Evolutionary conservation across 2,888 invertebrate species (phyloP).

Genomic region (Epirrhoe alternata): DNA sequence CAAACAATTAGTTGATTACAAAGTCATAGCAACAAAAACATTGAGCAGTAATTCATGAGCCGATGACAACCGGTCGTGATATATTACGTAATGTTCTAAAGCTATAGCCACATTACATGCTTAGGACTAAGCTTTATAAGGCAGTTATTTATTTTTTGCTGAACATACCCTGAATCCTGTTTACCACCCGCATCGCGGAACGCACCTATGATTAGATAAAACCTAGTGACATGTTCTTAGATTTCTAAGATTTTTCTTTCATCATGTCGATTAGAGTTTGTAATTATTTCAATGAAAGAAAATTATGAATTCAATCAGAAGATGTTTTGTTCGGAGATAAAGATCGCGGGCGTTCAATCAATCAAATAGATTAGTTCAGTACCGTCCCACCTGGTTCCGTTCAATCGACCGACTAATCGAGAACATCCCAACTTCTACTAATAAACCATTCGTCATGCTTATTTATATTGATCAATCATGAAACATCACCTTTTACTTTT

Average conservation of each 20-base stretch:
- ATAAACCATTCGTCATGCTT: slow-evolving; percentile 46
- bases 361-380: slow-evolving; percentile 56
- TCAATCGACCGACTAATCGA: slow-evolving; percentile 56
- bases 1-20: slow-evolving; percentile 64
- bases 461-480: slow-evolving; percentile 45
- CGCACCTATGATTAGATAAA: slow-evolving; percentile 35
- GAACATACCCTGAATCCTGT: slow-evolving; percentile 17
- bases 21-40: slow-evolving; percentile 56
- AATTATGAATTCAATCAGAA: slow-evolving; percentile 62
- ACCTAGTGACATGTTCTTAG: slow-evolving; percentile 39
- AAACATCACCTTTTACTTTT: slow-evolving; percentile 31
- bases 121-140: slow-evolving; percentile 37
- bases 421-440: slow-evolving; percentile 51
- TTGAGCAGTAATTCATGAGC: slow-evolving; percentile 42
- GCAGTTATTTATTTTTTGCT: slow-evolving; percentile 41
- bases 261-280: slow-evolving; percentile 43
- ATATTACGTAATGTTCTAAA: slow-evolving; percentile 34
- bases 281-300: slow-evolving; percentile 55
- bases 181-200: slow-evolving; percentile 44
- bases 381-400: slow-evolving; percentile 59
- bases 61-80: slow-evolving; percentile 34
- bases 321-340: slow-evolving; percentile 64
- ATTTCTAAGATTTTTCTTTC: slow-evolving; percentile 39
- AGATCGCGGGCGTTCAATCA: slow-evolving; percentile 61
- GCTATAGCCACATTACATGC: slow-evolving; percentile 24